These are phyloP conservation scores for Drosophila ironensis DNA, from an alignment of 1,140 invertebrate species.

Conservation along the genomic window DNA sequence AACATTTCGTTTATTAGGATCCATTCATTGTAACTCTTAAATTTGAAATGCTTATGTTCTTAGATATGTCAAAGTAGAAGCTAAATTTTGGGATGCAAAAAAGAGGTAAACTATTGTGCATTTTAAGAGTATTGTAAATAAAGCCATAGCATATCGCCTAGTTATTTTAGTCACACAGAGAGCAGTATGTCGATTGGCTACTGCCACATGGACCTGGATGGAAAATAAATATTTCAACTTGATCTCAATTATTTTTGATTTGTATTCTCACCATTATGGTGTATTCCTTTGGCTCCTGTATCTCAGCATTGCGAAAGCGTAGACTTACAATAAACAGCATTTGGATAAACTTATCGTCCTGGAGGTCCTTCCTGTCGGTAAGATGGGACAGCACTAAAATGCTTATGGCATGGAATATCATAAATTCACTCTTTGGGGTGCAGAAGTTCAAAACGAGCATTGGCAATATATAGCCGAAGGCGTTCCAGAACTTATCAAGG, in stretches of 20 bases:
- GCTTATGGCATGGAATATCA: not conserved
- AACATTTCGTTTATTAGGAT: not conserved
- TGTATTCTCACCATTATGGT: not conserved
- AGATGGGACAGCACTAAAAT: constrained; percentile 7
- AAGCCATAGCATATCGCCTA: no score
- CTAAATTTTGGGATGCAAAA: no score
- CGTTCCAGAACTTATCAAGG: not conserved
- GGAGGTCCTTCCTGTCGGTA: not conserved
- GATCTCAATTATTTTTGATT: not conserved
- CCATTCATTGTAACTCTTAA: no score
- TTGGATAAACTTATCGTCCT: not conserved
- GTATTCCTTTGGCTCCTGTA: not conserved
- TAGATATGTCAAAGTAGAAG: no score
- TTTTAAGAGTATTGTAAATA: no score
- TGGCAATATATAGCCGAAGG: not conserved
- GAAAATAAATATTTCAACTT: not conserved
- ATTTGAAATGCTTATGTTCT: no score
- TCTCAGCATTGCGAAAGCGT: not conserved
- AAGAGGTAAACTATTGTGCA: no score
- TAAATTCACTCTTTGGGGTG: not conserved
- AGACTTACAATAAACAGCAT: not conserved
- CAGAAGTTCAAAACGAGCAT: constrained; percentile 10
- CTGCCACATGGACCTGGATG: not conserved
- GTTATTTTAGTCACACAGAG: no score
- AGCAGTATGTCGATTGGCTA: not conserved